phyloP scores from a whole-genome alignment of 2,888 invertebrate species.

The Thereva unica region DNA sequence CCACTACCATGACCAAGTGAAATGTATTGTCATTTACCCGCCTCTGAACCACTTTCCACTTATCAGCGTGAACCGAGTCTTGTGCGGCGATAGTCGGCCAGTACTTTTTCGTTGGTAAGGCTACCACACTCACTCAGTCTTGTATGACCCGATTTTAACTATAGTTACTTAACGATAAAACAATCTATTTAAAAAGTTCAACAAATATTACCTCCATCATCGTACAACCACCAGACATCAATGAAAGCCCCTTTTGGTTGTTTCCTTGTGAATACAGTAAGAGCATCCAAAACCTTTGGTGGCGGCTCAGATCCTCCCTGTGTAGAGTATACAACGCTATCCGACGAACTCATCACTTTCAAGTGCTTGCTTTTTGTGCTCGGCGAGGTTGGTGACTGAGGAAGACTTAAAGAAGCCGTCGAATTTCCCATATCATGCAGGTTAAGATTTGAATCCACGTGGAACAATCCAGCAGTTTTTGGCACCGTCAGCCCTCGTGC shows the following conservation, averaged over 20 bases:
- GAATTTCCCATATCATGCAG: slow-evolving; percentile 60
- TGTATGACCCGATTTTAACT: too few species aligned
- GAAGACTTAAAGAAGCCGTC: slow-evolving; percentile 50
- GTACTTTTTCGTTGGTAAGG: too few species aligned
- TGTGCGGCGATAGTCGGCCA: too few species aligned
- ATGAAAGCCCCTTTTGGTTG: slow-evolving; percentile 75
- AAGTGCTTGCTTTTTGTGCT: slow-evolving; percentile 48
- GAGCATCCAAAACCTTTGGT: slow-evolving; percentile 68
- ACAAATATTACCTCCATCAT: slow-evolving; percentile 71
- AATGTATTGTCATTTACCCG: too few species aligned
- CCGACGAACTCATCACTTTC: neutral
- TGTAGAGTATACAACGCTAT: slow-evolving; percentile 63
- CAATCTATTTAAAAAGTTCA: neutral
- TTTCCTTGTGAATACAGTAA: slow-evolving; percentile 77
- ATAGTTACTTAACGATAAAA: neutral
- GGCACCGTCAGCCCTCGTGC: slow-evolving; percentile 45
- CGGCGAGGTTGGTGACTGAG: slow-evolving; percentile 52
- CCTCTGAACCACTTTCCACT: too few species aligned
- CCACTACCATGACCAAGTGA: too few species aligned
- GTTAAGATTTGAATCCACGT: slow-evolving; percentile 74
- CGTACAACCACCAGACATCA: slow-evolving; percentile 97
- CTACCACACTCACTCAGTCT: too few species aligned
- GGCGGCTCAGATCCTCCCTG: slow-evolving; percentile 66
- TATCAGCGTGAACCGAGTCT: too few species aligned
- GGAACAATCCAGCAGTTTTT: slow-evolving; percentile 60